Base-by-base conservation (phyloP, 2,113 vertebrate species). In the Pterocles burchelli region DNA sequence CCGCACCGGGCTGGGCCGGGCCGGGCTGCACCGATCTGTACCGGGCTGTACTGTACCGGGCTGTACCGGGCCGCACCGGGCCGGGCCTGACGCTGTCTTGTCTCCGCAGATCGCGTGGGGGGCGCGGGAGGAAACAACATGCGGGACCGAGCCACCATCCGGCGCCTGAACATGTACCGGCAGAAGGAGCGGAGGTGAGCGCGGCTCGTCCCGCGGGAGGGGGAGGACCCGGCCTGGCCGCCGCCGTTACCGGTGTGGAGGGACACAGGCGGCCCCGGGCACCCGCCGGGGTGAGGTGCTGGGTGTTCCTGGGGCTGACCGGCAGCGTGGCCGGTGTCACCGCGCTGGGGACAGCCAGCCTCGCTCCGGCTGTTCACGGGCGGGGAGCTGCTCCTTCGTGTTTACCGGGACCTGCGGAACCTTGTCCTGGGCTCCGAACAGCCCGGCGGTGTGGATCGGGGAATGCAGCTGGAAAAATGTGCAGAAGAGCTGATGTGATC, bases 81-180 rank as follows among this genome's bases (percentile, higher is more conserved):
- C 36, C 18, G 13, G 18, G 7, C 54, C 55, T 84, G 67, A 80
- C 43, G 13, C 19, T 52, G 8, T 66, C 3, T 49, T 90, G 26
- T 80, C 13, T 70, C 88, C 49, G 17, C 91, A 99, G 99, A 99
- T 98, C 99, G 99, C 31, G 80, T 98, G 6, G 98, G 98, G 76
- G 99, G 98, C 48, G 98, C 98, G 85, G 99, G 99, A 83, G 99
- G 98, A 34, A 98, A 96, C 97, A 99, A 99, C 97, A 99, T 99
- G 99, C 98, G 99, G 97, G 99, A 99, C 98, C 98, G 99, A 72
- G 95, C 99, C 33, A 99, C 99, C 13, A 99, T 99, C 96, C 99
- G 99, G 36, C 99, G 99, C 76, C 98, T 99, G 83, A 99, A 99
- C 96, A 99, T 99, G 99, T 99, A 99, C 98, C 98, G 99, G 96